Evolutionary conservation across 2,797 vertebrate species (phyloP).

Genomic region (Rachycentron canadum): DNA sequence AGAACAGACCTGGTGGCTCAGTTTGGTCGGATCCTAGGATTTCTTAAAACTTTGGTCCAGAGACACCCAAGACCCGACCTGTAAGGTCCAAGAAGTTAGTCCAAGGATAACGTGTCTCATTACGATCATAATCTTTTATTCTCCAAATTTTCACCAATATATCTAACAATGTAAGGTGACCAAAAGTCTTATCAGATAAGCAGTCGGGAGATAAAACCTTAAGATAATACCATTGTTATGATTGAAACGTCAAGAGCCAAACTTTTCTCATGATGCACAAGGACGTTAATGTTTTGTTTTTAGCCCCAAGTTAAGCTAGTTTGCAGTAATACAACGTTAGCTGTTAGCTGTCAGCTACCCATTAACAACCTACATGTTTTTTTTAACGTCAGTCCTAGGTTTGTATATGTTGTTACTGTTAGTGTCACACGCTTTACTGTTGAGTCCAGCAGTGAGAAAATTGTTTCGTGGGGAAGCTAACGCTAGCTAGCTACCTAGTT

Average conservation of each 20-base stretch:
- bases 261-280: conserved; percentile 9
- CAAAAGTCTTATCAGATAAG: background rate
- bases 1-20: background rate
- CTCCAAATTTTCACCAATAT: background rate
- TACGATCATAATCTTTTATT: background rate
- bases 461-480: conserved; percentile 41
- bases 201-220: background rate
- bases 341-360: background rate
- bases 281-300: conserved; percentile 60
- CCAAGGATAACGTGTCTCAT: background rate
- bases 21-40: background rate
- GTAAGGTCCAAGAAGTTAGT: background rate
- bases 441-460: background rate
- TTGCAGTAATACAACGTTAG: too few species aligned
- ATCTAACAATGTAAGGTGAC: background rate
- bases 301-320: conserved; percentile 27
- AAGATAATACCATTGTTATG: background rate
- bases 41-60: background rate
- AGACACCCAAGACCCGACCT: background rate
- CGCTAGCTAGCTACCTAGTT: conserved; percentile 43
- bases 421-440: background rate
- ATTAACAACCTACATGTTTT: background rate
- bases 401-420: background rate
- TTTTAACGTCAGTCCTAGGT: rapidly evolving
- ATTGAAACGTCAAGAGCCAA: background rate